Base-by-base conservation (phyloP, 2,113 vertebrate genomes). In the Variabilichromis moorii region DNA sequence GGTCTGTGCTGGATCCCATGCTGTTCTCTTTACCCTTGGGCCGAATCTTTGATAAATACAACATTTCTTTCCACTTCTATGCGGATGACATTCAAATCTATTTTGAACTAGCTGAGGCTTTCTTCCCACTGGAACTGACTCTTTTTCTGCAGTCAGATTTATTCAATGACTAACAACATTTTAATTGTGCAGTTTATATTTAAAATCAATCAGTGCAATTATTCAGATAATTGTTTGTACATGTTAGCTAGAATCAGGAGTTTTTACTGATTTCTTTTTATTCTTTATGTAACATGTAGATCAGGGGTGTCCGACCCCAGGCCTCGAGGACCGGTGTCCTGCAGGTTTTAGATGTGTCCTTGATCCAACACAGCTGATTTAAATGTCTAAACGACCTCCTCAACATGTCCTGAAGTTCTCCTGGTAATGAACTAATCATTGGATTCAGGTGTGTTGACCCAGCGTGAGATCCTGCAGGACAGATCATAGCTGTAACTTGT, bases 331-430 rank as follows among this genome's bases (percentile, higher is more conserved):
- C 45, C 2, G 7, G 2, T 19, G 50, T 54, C n/a, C 53, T 54
- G n/a, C n/a, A 21, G n/a, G n/a, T 12, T 54, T 54, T 4, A 54
- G n/a, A 21, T 2, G 2, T 24, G 53, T 24, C 53, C 10, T 54
- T 12, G n/a, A 54, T 54, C 2, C 10, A 24, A 0, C n/a, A 54
- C 53, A 54, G n/a, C n/a, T 54, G 53, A 54, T 54, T 24, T 1
- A 53, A 53, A 21, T 2, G 19, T 5, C 19, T 54, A 54, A 21
- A 11, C 0, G 0, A 54, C n/a, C 3, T 55, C 53, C n/a, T 55
- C 10, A 55, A 0, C n/a, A 55, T 55, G 2, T 55, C 2, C 1
- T 3, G 53, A 7, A 24, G n/a, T 24, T 55, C 53, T 55, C n/a
- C n/a, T 55, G 53, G 2, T 7, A 55, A 55, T 13, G 21, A 54